These are phyloP conservation scores for Eremobia ochroleuca DNA, from an alignment of 2,888 invertebrate genomes.

Conservation along the genomic window DNA sequence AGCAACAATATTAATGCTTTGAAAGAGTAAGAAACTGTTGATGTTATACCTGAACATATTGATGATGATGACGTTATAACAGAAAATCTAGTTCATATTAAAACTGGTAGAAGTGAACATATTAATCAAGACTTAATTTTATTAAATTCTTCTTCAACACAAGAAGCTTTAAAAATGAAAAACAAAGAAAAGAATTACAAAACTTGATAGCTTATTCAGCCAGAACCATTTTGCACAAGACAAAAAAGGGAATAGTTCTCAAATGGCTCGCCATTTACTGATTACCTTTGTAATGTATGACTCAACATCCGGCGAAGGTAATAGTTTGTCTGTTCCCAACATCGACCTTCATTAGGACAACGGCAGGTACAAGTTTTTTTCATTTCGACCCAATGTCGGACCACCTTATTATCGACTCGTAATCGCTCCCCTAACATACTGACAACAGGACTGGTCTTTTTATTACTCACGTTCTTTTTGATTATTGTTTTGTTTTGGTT, in stretches of 20 bases:
- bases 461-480: constrained; percentile 71
- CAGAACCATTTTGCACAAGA: constrained; percentile 48
- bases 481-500: constrained; percentile 68
- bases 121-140: not conserved
- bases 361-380: constrained; percentile 87
- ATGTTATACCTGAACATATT: not conserved
- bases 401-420: constrained; percentile 80
- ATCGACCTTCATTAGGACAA: constrained; percentile 83
- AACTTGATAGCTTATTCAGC: constrained; percentile 31
- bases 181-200: not conserved
- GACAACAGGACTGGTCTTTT: constrained; percentile 76
- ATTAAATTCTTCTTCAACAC: not conserved
- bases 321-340: constrained; percentile 76
- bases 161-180: not conserved
- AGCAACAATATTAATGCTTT: constrained; percentile 21
- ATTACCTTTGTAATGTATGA: constrained; percentile 72
- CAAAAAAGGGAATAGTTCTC: constrained; percentile 54
- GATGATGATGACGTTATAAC: constrained; percentile 6
- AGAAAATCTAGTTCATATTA: constrained; percentile 7
- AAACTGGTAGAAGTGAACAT: not conserved
- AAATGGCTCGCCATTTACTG: constrained; percentile 63
- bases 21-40: not conserved
- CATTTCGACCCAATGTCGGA: constrained; percentile 72
- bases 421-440: constrained; percentile 76
- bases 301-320: constrained; percentile 72